Base-by-base conservation (phyloP, 2,888 invertebrate genomes). In the Ormyrus nitidulus region DNA sequence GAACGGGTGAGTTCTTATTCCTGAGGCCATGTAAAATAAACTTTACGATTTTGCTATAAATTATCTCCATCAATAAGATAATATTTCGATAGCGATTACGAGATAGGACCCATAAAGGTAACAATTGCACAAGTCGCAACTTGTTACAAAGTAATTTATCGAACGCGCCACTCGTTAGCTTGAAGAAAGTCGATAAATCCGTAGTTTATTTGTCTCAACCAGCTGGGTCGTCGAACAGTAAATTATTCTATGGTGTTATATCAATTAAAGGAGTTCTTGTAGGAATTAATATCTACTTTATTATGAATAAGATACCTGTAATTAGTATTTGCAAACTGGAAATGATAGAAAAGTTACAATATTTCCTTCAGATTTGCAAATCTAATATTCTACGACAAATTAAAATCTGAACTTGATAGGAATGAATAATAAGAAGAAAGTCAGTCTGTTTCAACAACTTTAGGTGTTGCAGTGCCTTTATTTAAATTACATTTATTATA, bases 131-230 rank as follows among this genome's bases (percentile, higher is more conserved):
- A 72, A 68, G 78, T 51, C 10, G 72, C 19, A 8, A 51, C 65
- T 65, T 77, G 71, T 77, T 72, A 72, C 54, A 19, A 65, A 53
- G 61, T 80, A 71, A 71, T 65, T 79, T 76, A 71, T 76, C 66
- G 70, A 65, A 48, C 49, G 44, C 51, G 49, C 61, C 72, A 68
- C 59, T 78, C 66, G 66, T 71, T 72, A 70, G 19, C 9, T 61
- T 61, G 66, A 72, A 78, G 78, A 78, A 72, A 78, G 78, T 72
- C 61, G 44, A 78, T 78, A 73, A 78, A 72, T 78, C 66, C 51
- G 68, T 68, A 61, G 73, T 68, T 72, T 61, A 73, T 68, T 78
- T 68, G 78, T 78, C 78, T 73, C 49, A 48, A 59, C 53, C 65
- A 9, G 7, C 53, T 49, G 9, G 64, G 64, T 77, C 77, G 44